Percentiles rank a stretch among this genome's conserved stretches.
phyloP scores from a whole-genome alignment of 2,888 invertebrate species.

The Eurytoma adleriae region DNA sequence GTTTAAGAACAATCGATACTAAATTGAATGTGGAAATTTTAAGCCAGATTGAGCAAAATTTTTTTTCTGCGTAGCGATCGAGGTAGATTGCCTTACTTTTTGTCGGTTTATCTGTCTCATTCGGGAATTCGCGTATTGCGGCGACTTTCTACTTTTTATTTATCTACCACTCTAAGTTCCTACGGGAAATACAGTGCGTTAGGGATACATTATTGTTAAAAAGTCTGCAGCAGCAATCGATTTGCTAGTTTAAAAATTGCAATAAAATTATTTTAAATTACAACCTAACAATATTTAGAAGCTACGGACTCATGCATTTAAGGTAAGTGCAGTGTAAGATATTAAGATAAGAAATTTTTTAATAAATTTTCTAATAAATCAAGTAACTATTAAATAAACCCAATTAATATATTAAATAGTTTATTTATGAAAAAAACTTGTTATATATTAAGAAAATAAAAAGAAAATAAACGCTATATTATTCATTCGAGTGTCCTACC shows the following conservation, averaged over 20 bases:
- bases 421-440: too few species aligned
- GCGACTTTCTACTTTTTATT: slow-evolving; percentile 46
- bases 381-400: too few species aligned
- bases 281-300: background rate
- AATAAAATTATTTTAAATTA: background rate
- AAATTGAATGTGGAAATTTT: background rate
- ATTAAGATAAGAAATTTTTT: background rate
- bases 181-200: slow-evolving; percentile 46
- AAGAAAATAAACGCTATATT: too few species aligned
- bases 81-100: slow-evolving; percentile 38
- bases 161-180: slow-evolving; percentile 45
- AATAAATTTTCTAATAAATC: background rate
- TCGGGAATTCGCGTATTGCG: slow-evolving; percentile 34
- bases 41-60: slow-evolving; percentile 43
- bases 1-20: background rate
- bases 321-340: background rate
- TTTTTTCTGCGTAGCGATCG: slow-evolving; percentile 43
- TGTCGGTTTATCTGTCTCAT: slow-evolving; percentile 22
- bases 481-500: too few species aligned
- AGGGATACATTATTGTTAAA: slow-evolving; percentile 27
- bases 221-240: slow-evolving; percentile 10
- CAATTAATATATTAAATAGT: too few species aligned
- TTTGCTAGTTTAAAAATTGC: background rate
- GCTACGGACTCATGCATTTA: background rate
- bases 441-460: too few species aligned